A percentile compares a stretch with the other conserved stretches of the same genome.
These are phyloP conservation scores for Leuciscus waleckii DNA, from an alignment of 2,797 vertebrate species.

Conservation along the genomic window DNA sequence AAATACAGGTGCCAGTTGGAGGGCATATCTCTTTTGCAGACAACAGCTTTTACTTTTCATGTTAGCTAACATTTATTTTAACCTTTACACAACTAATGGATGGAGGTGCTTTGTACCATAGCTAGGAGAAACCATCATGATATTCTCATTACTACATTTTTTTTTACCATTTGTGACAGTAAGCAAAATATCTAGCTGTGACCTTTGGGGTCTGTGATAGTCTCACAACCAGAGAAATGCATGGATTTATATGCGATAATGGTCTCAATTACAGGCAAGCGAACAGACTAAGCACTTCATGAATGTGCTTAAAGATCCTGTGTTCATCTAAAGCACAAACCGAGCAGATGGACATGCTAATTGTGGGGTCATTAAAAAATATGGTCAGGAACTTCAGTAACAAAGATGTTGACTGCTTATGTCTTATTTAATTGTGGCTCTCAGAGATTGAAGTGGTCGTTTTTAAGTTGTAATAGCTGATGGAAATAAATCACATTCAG, in stretches of 20 bases:
- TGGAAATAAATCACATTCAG: constrained; percentile 37
- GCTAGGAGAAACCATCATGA: background rate
- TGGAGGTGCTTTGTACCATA: background rate
- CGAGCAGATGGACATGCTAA: constrained; percentile 67
- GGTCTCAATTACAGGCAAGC: constrained; percentile 39
- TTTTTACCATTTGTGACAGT: background rate
- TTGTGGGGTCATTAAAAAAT: constrained; percentile 60
- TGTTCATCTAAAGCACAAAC: constrained; percentile 59
- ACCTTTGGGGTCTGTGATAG: constrained; percentile 44
- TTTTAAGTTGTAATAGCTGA: constrained; percentile 14
- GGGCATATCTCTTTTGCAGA: background rate
- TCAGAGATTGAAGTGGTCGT: constrained; percentile 28
- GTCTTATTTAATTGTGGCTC: constrained; percentile 50
- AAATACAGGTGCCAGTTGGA: background rate
- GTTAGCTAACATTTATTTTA: constrained; percentile 12
- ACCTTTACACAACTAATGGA: constrained; percentile 17
- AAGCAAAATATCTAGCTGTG: constrained; percentile 1
- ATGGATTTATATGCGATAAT: constrained; percentile 31
- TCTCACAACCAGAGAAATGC: constrained; percentile 17
- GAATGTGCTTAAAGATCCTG: constrained; percentile 56
- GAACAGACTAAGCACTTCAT: constrained; percentile 58
- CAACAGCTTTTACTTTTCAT: background rate
- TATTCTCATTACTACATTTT: constrained; percentile 1
- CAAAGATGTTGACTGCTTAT: constrained; percentile 50
- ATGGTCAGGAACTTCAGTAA: constrained; percentile 42